Conservation (phyloP, 2,113 vertebrate species). For the Chroicocephalus ridibundus region DNA sequence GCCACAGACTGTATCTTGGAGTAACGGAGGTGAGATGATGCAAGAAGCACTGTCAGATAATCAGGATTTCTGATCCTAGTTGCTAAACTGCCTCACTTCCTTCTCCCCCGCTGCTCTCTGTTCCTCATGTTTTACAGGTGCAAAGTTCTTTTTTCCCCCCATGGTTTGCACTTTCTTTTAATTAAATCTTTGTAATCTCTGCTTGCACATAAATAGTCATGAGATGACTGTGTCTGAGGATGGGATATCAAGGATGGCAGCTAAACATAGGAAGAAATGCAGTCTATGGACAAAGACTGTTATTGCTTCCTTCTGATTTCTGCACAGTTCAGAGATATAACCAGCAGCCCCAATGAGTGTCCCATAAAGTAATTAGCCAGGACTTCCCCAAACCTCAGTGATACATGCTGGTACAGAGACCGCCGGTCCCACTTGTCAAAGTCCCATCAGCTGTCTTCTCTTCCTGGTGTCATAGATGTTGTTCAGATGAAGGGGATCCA, state of each 20-base stretch:
- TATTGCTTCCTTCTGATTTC: neutral
- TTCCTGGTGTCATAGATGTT: neutral
- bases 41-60: neutral
- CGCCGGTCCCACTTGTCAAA: neutral
- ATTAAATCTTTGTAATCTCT: neutral
- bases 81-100: neutral
- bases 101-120: neutral
- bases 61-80: neutral
- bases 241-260: neutral
- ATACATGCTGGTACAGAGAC: neutral
- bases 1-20: neutral
- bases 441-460: neutral
- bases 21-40: neutral
- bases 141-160: neutral
- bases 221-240: neutral
- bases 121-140: neutral
- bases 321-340: neutral
- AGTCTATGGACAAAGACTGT: neutral
- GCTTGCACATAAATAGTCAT: neutral
- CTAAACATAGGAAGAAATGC: neutral
- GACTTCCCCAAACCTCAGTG: neutral
- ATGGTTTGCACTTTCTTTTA: neutral
- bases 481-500: neutral
- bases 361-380: neutral
- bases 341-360: neutral